phyloP scores from a whole-genome alignment of 2,888 invertebrate species.

The Tenthredo distinguenda region DNA sequence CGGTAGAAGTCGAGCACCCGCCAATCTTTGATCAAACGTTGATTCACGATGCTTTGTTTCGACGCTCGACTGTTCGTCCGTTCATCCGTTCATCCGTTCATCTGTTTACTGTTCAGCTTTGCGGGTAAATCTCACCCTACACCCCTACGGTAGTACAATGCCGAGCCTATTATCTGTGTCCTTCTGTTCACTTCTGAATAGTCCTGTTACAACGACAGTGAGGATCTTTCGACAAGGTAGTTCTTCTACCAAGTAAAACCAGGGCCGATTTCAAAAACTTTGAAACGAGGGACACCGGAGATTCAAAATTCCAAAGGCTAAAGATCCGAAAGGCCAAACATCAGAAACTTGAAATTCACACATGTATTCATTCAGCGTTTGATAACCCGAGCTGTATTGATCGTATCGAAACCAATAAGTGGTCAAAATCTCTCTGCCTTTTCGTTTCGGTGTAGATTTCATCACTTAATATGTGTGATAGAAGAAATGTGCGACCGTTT shows the following conservation, averaged over 20 bases:
- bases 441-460: not conserved
- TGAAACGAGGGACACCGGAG: too few species aligned
- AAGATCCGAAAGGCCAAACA: too few species aligned
- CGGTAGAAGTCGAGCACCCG: not conserved
- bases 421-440: too few species aligned
- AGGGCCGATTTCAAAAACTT: not conserved
- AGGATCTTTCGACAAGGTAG: not conserved
- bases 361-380: too few species aligned
- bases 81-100: slow-evolving; percentile 42
- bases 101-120: slow-evolving; percentile 25
- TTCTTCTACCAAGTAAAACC: not conserved
- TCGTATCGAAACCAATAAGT: too few species aligned
- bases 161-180: slow-evolving; percentile 10
- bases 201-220: not conserved
- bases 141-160: not conserved
- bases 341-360: too few species aligned
- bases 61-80: slow-evolving; percentile 44
- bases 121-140: slow-evolving; percentile 14
- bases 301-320: too few species aligned
- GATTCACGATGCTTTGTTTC: slow-evolving; percentile 46
- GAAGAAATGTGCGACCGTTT: too few species aligned
- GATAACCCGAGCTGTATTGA: too few species aligned
- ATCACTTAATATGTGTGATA: not conserved
- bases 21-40: slow-evolving; percentile 53
- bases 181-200: slow-evolving; percentile 14